Base-by-base conservation (phyloP, 2,888 invertebrate species). In the Erpobdella octoculata region DNA sequence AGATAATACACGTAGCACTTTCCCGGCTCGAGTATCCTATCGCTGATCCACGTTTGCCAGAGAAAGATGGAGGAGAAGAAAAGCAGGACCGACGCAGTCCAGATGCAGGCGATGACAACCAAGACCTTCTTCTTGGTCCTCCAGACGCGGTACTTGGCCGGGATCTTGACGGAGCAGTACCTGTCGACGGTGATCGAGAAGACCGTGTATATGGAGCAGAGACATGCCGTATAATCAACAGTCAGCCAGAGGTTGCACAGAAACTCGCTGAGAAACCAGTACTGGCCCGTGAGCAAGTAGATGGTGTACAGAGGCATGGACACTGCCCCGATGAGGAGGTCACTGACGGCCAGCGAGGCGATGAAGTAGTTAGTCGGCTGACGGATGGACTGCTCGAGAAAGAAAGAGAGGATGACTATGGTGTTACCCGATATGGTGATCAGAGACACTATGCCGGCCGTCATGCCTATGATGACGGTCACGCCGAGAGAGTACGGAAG, bases 11-110 rank as follows among this genome's bases (percentile, higher is more conserved):
- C 96, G 71, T 92, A 91, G 81, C 96, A 97, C 84, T 92, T 90
- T 1, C 91, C 91, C 18, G 91, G 91, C 78, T 88, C 85, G 71
- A 95, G 86, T 78, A 93, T 92, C 74, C 95, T 86, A 80, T 89
- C 91, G 25, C 96, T 96, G 61, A 93, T 91, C 80, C 97, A 97
- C 83, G 94, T 93, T 81, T 95, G 96, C 95, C 97, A 98, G 48
- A 97, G 97, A 81, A 98, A 95, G 77, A 98, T 96, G 75, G 93
- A 93, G 76, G 93, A 93, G 84, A 97, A 97, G 85, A 98, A 98
- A 15, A 98, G 86, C 72, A 95, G 85, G 0, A 93, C 91, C 62
- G 98, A 98, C 78, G 98, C 90, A 70, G 95, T 91, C 96, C 96
- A 97, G 0, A 94, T 95, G 61, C 93, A 89, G 5, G 91, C 90